These are phyloP conservation scores for Porites lobata DNA, from an alignment of 92 coral and sea anemone genomes.

Conservation along the genomic window DNA sequence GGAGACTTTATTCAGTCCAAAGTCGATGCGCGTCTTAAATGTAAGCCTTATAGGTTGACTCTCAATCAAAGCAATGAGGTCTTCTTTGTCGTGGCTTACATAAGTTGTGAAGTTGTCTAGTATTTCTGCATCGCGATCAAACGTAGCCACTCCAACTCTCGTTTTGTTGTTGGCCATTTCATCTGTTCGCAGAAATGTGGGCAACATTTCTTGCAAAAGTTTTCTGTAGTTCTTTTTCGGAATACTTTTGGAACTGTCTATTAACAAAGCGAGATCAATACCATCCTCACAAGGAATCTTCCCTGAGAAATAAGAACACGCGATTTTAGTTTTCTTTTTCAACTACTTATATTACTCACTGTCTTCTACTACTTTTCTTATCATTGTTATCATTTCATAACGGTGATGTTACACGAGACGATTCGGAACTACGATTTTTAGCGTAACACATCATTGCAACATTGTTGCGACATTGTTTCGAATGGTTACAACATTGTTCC, in stretches of 20 bases:
- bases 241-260: conserved; percentile 4
- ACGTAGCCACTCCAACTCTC: not conserved
- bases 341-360: no score
- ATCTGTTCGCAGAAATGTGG: not conserved
- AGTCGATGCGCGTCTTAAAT: conserved; percentile 11
- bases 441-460: no score
- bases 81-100: not conserved
- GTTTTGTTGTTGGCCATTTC: not conserved
- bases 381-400: no score
- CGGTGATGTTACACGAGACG: no score
- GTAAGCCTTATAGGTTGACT: not conserved
- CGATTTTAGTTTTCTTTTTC: no score
- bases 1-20: not conserved
- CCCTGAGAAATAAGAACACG: not conserved
- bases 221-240: not conserved
- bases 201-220: not conserved
- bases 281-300: not conserved
- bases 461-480: no score
- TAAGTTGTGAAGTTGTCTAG: not conserved
- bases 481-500: no score
- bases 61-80: not conserved
- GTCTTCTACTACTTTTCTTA: no score
- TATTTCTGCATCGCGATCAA: not conserved
- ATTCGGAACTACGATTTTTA: no score
- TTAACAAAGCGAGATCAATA: not conserved